A percentile compares a stretch with the other conserved stretches of the same genome.
Evolutionary conservation across 2,113 vertebrate species (phyloP).

Genomic region (Emydura subglobosa): DNA sequence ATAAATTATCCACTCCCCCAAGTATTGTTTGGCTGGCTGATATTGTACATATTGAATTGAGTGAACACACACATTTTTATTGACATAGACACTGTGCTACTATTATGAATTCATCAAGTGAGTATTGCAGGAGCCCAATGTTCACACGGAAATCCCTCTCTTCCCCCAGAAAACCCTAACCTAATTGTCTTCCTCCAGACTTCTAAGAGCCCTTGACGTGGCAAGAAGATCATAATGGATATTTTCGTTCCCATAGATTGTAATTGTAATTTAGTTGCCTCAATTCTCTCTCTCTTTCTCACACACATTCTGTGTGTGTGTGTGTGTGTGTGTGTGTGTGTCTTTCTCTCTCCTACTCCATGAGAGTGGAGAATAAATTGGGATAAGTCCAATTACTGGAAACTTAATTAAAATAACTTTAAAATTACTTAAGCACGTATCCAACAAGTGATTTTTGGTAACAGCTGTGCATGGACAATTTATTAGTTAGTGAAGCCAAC

Average conservation of each 20-base stretch:
- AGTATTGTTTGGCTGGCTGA: not conserved
- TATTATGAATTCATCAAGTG: conserved; percentile 1
- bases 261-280: not conserved
- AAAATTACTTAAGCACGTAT: conserved; percentile 72
- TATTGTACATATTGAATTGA: not conserved
- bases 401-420: conserved; percentile 73
- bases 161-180: not conserved
- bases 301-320: not conserved
- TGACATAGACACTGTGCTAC: not conserved
- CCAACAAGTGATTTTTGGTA: conserved; percentile 62
- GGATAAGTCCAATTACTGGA: conserved; percentile 29
- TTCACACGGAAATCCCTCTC: not conserved
- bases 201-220: not conserved
- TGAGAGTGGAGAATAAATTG: conserved; percentile 25
- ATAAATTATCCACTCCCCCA: not conserved
- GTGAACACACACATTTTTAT: conserved; percentile 15
- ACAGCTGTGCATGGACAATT: conserved; percentile 59
- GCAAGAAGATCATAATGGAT: not conserved
- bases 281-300: not conserved
- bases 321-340: not conserved
- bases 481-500: conserved; percentile 58
- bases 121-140: not conserved
- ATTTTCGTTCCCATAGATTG: conserved; percentile 23
- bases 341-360: conserved; percentile 4
- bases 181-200: not conserved